Evolutionary conservation across 2,888 invertebrate species (phyloP), one percentile per base, ranked within the genome.

Genomic region (Eumacrocentrus americanus): DNA sequence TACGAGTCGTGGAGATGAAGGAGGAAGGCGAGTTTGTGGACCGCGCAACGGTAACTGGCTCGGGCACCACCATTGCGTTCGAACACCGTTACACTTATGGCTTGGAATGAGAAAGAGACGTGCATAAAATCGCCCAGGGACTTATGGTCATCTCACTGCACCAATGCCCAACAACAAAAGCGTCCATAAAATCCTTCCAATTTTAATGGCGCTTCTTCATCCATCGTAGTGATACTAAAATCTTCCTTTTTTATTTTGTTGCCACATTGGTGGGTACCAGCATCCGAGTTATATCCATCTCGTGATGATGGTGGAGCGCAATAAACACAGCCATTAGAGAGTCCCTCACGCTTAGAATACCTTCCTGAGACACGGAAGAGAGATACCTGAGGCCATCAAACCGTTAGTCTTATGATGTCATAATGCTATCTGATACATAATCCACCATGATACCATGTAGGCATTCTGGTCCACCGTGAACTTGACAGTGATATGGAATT

Each of bases 31-130:
- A 74, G 77, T 78, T 78, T 78, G 76, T 78, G 78, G 79, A 78
- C 75, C 79, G 75, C 70, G 68, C 78, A 77, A 77, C 77, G 76
- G 77, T 77, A 76, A 75, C 65, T 63, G 65, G 62, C 61, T 68
- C 63, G 60, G 63, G 61, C 57, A 23, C n/a, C 47, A 40, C 44
- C 63, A 69, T 69, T 69, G 72, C 73, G 72, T 74, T 67, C 70
- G 65, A 67, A 73, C 66, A 77, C 78, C 78, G 79, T 79, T 78
- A 79, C 77, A 76, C 77, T 79, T 78, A 77, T 74, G 73, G 53
- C 53, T 54, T 37, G 51, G 47, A 56, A 25, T 20, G 22, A 18
- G 14, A 52, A 14, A 25, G 29, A 23, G 61, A 63, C 64, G 65
- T 62, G 68, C 72, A 67, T 72, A 66, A 72, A 70, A 67, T 64